These are phyloP conservation scores for Toxonevra muliebris DNA, from an alignment of 2,888 invertebrate genomes.

Conservation along the genomic window DNA sequence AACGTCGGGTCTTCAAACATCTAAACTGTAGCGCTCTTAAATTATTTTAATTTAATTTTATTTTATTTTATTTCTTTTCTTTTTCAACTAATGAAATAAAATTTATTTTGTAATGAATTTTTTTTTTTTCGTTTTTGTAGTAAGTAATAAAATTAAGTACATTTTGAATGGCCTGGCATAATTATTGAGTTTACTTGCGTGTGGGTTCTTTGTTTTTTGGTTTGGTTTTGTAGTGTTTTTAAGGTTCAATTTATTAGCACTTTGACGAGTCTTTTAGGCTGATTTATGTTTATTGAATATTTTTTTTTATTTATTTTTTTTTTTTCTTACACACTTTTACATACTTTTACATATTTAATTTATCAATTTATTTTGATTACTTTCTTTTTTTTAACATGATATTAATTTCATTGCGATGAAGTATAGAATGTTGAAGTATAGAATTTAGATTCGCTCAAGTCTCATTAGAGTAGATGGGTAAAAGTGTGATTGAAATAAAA, in stretches of 20 bases:
- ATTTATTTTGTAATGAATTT: conserved; percentile 20
- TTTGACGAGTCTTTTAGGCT: conserved; percentile 3
- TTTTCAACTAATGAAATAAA: conserved; percentile 18
- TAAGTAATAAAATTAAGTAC: conserved; percentile 27
- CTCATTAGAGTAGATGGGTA: too few relatives aligned
- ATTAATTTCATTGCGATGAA: too few relatives aligned
- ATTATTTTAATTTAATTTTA: conserved; percentile 14
- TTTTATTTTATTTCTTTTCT: neutral
- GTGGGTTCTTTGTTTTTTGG: neutral
- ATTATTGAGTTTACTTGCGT: neutral
- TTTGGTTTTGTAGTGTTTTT: neutral
- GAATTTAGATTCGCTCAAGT: too few relatives aligned
- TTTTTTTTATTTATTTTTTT: neutral
- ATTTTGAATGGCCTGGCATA: conserved; percentile 7
- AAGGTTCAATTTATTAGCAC: conserved; percentile 9
- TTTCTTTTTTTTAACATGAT: too few relatives aligned
- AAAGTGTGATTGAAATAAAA: too few relatives aligned
- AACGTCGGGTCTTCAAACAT: conserved; percentile 10
- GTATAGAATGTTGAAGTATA: too few relatives aligned
- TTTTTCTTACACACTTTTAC: neutral
- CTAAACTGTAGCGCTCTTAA: too few relatives aligned
- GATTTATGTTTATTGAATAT: conserved; percentile 22
- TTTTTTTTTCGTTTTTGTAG: neutral
- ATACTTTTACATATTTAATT: too few relatives aligned
- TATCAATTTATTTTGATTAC: too few relatives aligned